Conservation (phyloP, 2,797 vertebrate species). For the Psittacula echo region DNA sequence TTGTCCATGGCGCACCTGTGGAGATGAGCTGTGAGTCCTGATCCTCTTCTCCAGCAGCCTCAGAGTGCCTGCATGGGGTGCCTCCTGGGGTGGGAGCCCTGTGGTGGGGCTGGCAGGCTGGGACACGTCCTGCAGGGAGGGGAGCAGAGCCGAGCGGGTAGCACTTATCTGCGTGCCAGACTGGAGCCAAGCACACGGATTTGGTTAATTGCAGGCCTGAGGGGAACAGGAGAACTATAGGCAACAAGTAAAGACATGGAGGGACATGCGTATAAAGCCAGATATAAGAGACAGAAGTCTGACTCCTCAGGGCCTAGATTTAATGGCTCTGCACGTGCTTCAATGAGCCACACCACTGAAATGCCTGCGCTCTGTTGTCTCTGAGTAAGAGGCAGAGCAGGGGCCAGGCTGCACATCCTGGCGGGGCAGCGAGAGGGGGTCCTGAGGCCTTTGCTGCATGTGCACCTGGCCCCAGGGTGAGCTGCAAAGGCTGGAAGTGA, state of each 20-base stretch:
- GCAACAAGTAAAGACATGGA: slow-evolving; percentile 17
- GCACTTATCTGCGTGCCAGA: neutral
- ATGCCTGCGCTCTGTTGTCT: accelerated
- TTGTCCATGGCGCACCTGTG: accelerated
- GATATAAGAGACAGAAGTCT: neutral
- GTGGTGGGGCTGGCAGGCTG: neutral
- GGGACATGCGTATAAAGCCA: neutral
- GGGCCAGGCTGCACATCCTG: accelerated
- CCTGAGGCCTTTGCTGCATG: accelerated
- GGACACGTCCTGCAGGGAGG: neutral
- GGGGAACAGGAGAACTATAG: neutral
- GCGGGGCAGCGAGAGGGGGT: neutral
- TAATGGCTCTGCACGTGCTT: neutral
- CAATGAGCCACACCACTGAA: accelerated
- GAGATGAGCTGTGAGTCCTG: accelerated
- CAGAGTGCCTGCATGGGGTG: accelerated
- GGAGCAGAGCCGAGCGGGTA: accelerated
- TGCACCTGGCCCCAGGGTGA: neutral
- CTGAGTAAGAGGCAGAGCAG: accelerated
- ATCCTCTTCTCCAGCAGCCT: neutral
- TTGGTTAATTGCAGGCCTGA: neutral
- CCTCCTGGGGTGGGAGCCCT: neutral
- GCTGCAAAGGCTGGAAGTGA: neutral
- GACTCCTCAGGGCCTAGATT: neutral
- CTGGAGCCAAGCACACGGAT: neutral